These are phyloP conservation scores for Forbesichthys papilliferus DNA, from an alignment of 2,113 vertebrate genomes.

Conservation along the genomic window DNA sequence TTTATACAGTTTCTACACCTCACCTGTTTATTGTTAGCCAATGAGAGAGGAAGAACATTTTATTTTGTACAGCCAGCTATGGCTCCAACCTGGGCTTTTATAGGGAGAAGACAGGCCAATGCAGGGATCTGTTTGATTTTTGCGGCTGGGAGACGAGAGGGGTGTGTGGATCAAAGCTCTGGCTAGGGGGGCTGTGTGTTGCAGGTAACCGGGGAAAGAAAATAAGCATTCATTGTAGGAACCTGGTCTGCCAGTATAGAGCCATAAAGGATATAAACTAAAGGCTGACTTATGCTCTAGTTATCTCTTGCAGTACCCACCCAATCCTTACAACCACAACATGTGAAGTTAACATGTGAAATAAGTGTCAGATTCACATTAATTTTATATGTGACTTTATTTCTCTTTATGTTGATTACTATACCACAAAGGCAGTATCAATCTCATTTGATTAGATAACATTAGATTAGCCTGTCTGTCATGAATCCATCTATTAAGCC, in stretches of 20 bases:
- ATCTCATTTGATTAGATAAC: background rate
- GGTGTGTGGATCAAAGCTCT: slow-evolving; percentile 58
- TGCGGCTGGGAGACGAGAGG: slow-evolving; percentile 18
- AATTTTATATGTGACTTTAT: too few species aligned
- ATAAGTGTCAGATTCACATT: too few species aligned
- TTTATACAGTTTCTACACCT: background rate
- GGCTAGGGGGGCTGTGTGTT: slow-evolving; percentile 46
- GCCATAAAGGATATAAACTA: slow-evolving; percentile 6
- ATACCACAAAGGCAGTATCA: background rate
- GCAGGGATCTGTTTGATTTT: slow-evolving; percentile 49
- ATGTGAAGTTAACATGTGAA: too few species aligned
- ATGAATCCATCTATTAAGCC: too few species aligned
- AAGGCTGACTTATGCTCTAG: background rate
- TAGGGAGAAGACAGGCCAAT: slow-evolving; percentile 45
- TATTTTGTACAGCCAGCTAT: slow-evolving; percentile 53
- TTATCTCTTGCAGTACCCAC: background rate
- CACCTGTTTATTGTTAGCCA: background rate
- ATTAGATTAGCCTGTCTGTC: background rate
- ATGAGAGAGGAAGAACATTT: slow-evolving; percentile 24
- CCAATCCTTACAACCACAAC: too few species aligned
- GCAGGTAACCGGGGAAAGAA: slow-evolving; percentile 67
- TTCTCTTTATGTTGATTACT: too few species aligned
- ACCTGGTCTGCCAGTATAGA: slow-evolving; percentile 35
- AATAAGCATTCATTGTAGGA: slow-evolving; percentile 50
- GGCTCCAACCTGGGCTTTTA: slow-evolving; percentile 38